phyloP scores from a whole-genome alignment of 2,113 vertebrate species.

The Poeciliopsis retropinna region DNA sequence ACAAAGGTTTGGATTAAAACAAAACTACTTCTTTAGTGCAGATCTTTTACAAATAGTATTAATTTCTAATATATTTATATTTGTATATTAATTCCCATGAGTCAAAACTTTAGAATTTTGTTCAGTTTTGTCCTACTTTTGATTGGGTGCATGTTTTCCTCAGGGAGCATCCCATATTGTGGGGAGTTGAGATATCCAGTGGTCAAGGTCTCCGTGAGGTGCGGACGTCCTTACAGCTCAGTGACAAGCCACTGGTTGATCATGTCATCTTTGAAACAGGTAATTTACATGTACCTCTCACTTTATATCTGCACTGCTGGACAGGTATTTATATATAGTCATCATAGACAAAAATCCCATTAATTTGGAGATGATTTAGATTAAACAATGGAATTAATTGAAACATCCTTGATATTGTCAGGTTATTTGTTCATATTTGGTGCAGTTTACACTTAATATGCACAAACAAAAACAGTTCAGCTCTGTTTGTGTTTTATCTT shows the following conservation, averaged over 20 bases:
- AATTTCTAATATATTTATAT: background rate
- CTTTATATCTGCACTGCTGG: background rate
- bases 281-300: constrained; percentile 48
- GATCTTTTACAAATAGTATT: too few species aligned
- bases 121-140: background rate
- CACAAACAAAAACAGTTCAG: too few species aligned
- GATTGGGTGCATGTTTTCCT: constrained; percentile 4
- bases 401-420: too few species aligned
- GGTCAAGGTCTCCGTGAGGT: constrained; percentile 85
- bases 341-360: background rate
- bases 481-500: too few species aligned
- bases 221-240: constrained; percentile 87
- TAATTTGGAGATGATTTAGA: too few species aligned
- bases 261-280: constrained; percentile 81
- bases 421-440: too few species aligned
- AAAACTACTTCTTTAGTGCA: too few species aligned
- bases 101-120: background rate
- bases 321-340: background rate
- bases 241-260: constrained; percentile 81
- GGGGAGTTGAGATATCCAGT: constrained; percentile 89
- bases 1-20: background rate
- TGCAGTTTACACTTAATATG: too few species aligned
- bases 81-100: background rate
- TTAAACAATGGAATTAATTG: too few species aligned
- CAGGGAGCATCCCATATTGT: constrained; percentile 86